Evolutionary conservation across 2,888 invertebrate genomes (phyloP).

Genomic region (Hecatera dysodea): DNA sequence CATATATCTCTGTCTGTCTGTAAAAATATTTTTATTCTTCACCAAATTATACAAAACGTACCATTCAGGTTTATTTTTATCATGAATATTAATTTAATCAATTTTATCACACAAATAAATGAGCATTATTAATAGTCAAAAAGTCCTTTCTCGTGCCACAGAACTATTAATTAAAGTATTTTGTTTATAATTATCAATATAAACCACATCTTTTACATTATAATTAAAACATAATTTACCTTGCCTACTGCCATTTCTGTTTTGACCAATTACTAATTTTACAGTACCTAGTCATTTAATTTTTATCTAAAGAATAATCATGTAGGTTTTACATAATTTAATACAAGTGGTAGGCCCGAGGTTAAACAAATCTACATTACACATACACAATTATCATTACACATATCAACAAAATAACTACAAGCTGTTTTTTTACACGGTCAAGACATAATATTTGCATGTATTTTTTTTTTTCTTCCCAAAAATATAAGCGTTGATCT

Average conservation of each 20-base stretch:
- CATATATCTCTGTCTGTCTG: background rate
- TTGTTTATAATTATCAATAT: background rate
- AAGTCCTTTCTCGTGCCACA: background rate
- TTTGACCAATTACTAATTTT: too few relatives aligned
- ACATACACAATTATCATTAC: too few relatives aligned
- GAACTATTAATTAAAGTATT: conserved; percentile 4
- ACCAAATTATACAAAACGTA: conserved; percentile 8
- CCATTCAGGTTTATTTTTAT: conserved; percentile 2
- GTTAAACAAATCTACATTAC: too few relatives aligned
- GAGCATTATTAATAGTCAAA: conserved; percentile 2
- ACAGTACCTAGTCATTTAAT: too few relatives aligned
- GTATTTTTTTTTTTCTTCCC: too few relatives aligned
- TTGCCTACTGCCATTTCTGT: background rate
- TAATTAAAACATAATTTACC: background rate
- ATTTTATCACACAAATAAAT: conserved; percentile 3
- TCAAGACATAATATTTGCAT: too few relatives aligned
- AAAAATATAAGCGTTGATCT: too few relatives aligned
- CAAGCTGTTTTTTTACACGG: too few relatives aligned
- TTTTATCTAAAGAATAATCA: too few relatives aligned
- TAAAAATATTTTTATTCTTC: background rate
- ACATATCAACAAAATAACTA: too few relatives aligned
- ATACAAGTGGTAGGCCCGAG: too few relatives aligned
- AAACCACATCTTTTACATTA: background rate
- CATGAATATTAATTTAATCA: background rate
- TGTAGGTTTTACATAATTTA: too few relatives aligned